Conservation (phyloP, 2,888 invertebrate genomes). For the Lithodes maja region DNA sequence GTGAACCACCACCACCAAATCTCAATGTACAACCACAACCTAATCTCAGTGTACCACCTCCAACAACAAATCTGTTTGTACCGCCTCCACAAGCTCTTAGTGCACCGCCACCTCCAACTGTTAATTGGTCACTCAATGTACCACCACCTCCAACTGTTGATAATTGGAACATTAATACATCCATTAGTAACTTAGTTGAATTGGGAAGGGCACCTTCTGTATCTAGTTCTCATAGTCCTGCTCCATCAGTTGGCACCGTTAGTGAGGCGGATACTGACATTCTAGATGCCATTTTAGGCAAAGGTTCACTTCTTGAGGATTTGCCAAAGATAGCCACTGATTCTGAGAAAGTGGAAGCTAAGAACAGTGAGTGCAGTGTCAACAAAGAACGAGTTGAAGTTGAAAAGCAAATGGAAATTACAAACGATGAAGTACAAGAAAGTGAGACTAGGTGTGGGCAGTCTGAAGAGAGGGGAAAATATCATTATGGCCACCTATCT, state of each 20-base stretch:
- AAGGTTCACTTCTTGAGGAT: not conserved
- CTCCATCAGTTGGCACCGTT: not conserved
- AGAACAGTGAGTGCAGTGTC: not conserved
- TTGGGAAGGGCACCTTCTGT: not conserved
- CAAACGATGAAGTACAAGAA: not conserved
- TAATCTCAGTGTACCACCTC: too few relatives aligned
- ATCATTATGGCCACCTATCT: conserved; percentile 32
- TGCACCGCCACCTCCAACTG: too few relatives aligned
- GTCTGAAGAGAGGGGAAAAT: not conserved
- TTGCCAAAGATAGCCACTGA: not conserved
- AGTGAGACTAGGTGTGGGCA: not conserved
- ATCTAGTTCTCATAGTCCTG: conserved; percentile 19
- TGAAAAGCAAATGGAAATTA: not conserved
- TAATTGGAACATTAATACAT: not conserved
- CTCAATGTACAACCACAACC: too few relatives aligned
- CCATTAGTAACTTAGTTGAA: not conserved
- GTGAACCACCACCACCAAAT: too few relatives aligned
- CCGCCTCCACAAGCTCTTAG: too few relatives aligned
- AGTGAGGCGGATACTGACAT: not conserved
- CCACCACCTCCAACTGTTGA: conserved; percentile 31
- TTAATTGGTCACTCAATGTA: not conserved
- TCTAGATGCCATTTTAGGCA: not conserved
- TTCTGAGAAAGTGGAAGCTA: not conserved
- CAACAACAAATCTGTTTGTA: too few relatives aligned
- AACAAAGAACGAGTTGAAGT: not conserved